These are phyloP conservation scores for Aptenodytes patagonicus DNA, from an alignment of 2,113 vertebrate genomes.

Conservation along the genomic window DNA sequence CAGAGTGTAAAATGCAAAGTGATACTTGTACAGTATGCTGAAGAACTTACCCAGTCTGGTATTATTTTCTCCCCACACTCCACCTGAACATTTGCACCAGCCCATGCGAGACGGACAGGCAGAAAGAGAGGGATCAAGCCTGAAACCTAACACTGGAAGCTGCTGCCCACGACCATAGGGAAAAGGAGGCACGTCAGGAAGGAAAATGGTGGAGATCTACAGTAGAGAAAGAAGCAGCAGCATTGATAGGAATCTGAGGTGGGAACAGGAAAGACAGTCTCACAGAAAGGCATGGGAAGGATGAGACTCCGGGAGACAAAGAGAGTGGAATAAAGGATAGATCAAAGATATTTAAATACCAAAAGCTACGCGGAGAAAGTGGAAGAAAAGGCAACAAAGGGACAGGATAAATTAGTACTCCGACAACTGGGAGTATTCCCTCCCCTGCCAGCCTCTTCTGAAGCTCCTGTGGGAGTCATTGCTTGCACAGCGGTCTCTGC, in stretches of 20 bases:
- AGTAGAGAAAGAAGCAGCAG: neutral
- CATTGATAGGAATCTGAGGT: neutral
- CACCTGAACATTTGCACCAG: neutral
- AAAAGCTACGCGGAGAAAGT: neutral
- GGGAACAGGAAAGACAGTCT: neutral
- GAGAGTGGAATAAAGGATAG: neutral
- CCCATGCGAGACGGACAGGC: neutral
- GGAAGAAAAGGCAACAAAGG: neutral
- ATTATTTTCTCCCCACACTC: neutral
- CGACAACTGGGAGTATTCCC: accelerated
- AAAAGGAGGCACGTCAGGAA: neutral
- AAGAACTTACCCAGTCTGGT: neutral
- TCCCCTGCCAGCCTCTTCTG: neutral
- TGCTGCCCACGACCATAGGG: neutral
- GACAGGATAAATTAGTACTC: neutral
- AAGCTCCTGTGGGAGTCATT: neutral
- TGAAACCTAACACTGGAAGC: neutral
- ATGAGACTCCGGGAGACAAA: neutral
- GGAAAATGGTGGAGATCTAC: neutral
- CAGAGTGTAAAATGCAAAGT: neutral
- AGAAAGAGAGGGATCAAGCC: neutral
- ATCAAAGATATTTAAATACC: neutral
- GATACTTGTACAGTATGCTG: neutral
- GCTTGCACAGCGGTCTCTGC: neutral
- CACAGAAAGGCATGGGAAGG: neutral